A percentile compares a stretch with the other conserved stretches of the same genome.
These are phyloP conservation scores for Opisthograptis luteolata DNA, from an alignment of 2,888 invertebrate species.

Conservation along the genomic window DNA sequence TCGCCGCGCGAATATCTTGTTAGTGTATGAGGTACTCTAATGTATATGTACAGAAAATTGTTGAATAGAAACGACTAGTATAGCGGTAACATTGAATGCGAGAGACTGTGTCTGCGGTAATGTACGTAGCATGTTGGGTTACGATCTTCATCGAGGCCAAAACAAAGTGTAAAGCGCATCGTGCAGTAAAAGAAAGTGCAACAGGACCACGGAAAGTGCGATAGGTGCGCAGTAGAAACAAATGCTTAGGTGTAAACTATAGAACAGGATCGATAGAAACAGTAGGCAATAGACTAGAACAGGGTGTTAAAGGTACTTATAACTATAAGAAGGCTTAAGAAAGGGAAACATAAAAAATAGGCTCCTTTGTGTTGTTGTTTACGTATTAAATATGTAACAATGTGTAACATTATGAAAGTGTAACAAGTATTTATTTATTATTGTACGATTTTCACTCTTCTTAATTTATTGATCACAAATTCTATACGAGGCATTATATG, in stretches of 20 bases:
- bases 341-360: constrained; percentile 75
- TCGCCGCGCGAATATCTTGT: constrained; percentile 51
- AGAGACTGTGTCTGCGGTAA: constrained; percentile 70
- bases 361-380: constrained; percentile 65
- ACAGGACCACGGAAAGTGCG: constrained; percentile 73
- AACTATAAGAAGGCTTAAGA: constrained; percentile 52
- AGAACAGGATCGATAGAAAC: constrained; percentile 45
- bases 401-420: constrained; percentile 77
- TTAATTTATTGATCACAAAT: constrained; percentile 74
- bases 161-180: constrained; percentile 64
- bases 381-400: constrained; percentile 73
- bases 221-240: constrained; percentile 47
- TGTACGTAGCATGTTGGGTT: constrained; percentile 64
- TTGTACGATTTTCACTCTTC: constrained; percentile 81
- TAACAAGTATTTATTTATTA: constrained; percentile 73
- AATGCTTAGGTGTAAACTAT: constrained; percentile 41
- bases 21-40: constrained; percentile 54
- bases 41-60: constrained; percentile 69
- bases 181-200: constrained; percentile 72
- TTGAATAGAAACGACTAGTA: constrained; percentile 59
- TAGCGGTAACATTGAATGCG: constrained; percentile 73
- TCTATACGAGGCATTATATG: constrained; percentile 63
- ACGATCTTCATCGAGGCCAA: constrained; percentile 57
- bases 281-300: constrained; percentile 33
- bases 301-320: constrained; percentile 50